phyloP scores from a whole-genome alignment of 2,888 invertebrate species.

The Synanthedon tipuliformis region DNA sequence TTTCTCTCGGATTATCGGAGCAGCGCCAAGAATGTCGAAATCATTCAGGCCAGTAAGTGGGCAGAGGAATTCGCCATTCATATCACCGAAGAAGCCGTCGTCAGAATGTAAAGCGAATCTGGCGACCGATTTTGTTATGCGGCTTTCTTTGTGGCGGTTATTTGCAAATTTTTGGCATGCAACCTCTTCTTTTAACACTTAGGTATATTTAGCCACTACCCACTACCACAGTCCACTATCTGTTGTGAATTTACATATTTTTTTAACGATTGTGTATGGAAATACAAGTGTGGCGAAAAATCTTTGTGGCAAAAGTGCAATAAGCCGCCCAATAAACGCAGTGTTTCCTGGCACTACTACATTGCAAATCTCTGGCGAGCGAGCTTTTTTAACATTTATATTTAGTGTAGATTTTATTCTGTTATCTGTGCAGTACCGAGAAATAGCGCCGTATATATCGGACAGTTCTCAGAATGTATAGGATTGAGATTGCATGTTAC shows the following conservation, averaged over 20 bases:
- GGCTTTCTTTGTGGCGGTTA: not conserved
- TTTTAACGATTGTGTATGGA: no score
- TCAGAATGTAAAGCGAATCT: slow-evolving; percentile 25
- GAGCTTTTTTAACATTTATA: not conserved
- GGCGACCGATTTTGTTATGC: not conserved
- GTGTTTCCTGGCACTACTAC: no score
- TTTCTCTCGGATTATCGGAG: slow-evolving; percentile 59
- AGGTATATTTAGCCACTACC: not conserved
- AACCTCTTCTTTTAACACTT: not conserved
- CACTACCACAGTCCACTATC: no score
- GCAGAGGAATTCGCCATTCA: slow-evolving; percentile 67
- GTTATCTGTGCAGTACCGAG: not conserved
- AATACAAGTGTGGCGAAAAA: no score
- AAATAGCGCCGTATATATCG: not conserved
- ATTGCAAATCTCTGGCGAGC: no score
- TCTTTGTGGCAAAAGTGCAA: no score
- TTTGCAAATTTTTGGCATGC: not conserved
- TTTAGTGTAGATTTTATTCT: not conserved
- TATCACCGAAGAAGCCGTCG: slow-evolving; percentile 40
- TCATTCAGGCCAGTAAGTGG: slow-evolving; percentile 69
- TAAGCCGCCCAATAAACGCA: no score
- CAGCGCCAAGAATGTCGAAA: slow-evolving; percentile 68
- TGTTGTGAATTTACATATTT: no score
- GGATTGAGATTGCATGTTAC: no score
- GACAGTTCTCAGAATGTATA: no score